These are phyloP conservation scores for Pteropus rufus DNA, from an alignment of 2,797 vertebrate species.

Conservation along the genomic window DNA sequence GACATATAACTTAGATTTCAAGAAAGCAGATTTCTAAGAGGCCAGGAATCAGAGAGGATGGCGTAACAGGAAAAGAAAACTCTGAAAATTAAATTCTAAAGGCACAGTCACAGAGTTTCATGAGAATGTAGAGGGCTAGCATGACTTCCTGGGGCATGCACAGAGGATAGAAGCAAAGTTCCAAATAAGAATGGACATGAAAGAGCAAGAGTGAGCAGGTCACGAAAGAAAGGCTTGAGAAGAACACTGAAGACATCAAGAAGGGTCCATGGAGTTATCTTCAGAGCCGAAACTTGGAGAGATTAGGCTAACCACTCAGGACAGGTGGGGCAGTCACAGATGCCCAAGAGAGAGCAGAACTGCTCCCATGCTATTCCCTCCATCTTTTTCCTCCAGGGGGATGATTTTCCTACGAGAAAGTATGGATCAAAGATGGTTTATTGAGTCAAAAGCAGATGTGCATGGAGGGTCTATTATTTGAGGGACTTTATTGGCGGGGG, in stretches of 20 bases:
- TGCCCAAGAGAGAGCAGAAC: neutral
- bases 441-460: neutral
- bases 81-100: neutral
- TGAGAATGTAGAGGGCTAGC: rapidly evolving
- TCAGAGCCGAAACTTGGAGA: neutral
- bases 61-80: neutral
- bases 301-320: neutral
- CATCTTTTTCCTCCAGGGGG: neutral
- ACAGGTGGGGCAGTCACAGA: neutral
- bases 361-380: neutral
- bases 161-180: neutral
- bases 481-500: neutral
- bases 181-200: neutral
- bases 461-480: neutral
- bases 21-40: constrained; percentile 27
- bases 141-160: rapidly evolving
- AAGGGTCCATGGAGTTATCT: neutral
- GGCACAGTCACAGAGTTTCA: neutral
- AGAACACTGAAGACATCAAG: neutral
- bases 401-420: neutral
- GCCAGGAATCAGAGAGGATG: neutral
- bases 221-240: neutral
- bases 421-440: neutral
- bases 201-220: neutral
- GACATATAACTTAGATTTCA: neutral